Evolutionary conservation across 1,140 invertebrate genomes (phyloP), one percentile per base, ranked within the genome.

Genomic region (Bicyclus anynana): DNA sequence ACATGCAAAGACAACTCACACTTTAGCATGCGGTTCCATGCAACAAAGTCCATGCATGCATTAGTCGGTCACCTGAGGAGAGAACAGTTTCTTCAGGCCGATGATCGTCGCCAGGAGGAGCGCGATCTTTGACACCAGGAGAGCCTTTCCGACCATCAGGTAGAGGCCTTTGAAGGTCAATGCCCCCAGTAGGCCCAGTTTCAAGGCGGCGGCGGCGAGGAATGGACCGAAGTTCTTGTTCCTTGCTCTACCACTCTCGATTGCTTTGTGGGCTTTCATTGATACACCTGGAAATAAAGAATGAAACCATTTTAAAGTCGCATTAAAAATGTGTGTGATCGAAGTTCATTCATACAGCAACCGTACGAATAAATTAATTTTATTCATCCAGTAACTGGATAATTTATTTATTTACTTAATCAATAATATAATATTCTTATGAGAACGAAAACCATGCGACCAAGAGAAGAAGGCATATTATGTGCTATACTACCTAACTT

Each of bases 61-160:
- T 61, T 76, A 89, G 76, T 79, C 72, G 44, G 53, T 81, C 80
- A 89, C 89, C 85, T 90, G 90, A 76, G 92, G 91, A 46, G 93
- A 93, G 78, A 96, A 93, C 5, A 96, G 87, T 65, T 95, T 96
- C 89, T 95, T 96, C 66, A 96, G 76, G 14, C 94, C 95, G 53
- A 96, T 94, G 53, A 96, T 93, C 20, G 92, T 92, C 0, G 94
- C 94, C 9, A 96, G 74, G 0, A 96, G 89, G 3, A 96, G 90
- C 1, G 95, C 95, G 35, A 96, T 93, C 90, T 96, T 96, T 47
- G 94, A 94, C 5, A 96, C 92, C 0, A 96, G 91, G 0, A 96
- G 89, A 20, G 95, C 95, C 85, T 96, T 96, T 65, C 94, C 94
- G 2, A 95, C 94, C 21, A 96, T 90, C 2, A 96, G 83, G n/a